These are phyloP conservation scores for Crossaster papposus DNA, from an alignment of 53 echinoderm and acorn worm genomes.

Conservation along the genomic window DNA sequence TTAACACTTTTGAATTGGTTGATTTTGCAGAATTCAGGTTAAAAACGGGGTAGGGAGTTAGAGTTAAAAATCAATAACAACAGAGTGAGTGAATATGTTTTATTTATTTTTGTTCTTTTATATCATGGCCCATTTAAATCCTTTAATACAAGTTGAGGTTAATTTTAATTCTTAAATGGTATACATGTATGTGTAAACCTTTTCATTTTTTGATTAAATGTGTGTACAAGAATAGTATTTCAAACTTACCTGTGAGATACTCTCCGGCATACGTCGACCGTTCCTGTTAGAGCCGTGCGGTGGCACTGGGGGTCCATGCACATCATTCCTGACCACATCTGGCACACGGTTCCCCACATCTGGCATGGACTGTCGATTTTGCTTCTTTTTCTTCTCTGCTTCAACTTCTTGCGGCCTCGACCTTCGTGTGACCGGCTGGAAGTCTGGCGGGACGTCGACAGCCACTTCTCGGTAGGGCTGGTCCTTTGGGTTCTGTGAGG, in stretches of 20 bases:
- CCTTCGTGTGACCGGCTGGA: conserved; percentile 62
- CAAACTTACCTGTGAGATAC: conserved; percentile 39
- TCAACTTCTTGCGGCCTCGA: conserved; percentile 55
- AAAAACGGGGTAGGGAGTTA: too few relatives aligned
- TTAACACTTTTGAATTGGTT: too few relatives aligned
- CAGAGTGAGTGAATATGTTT: too few relatives aligned
- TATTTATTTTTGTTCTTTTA: too few relatives aligned
- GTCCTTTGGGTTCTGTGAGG: conserved; percentile 7
- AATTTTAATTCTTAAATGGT: too few relatives aligned
- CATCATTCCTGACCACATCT: conserved; percentile 39
- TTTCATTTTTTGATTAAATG: not conserved
- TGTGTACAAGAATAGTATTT: not conserved
- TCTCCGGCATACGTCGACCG: conserved; percentile 18
- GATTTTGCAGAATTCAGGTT: too few relatives aligned
- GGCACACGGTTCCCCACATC: conserved; percentile 53
- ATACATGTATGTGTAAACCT: too few relatives aligned
- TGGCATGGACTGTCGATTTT: conserved; percentile 84
- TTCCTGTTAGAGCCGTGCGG: conserved; percentile 6
- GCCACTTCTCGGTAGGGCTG: conserved; percentile 54
- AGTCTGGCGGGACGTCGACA: conserved; percentile 64
- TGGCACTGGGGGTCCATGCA: conserved; percentile 24
- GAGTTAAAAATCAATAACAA: too few relatives aligned
- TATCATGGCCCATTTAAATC: too few relatives aligned
- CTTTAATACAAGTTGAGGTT: too few relatives aligned
- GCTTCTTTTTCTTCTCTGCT: conserved; percentile 72